These are phyloP conservation scores for Silurus aristotelis DNA, from an alignment of 2,797 vertebrate species.

Conservation along the genomic window DNA sequence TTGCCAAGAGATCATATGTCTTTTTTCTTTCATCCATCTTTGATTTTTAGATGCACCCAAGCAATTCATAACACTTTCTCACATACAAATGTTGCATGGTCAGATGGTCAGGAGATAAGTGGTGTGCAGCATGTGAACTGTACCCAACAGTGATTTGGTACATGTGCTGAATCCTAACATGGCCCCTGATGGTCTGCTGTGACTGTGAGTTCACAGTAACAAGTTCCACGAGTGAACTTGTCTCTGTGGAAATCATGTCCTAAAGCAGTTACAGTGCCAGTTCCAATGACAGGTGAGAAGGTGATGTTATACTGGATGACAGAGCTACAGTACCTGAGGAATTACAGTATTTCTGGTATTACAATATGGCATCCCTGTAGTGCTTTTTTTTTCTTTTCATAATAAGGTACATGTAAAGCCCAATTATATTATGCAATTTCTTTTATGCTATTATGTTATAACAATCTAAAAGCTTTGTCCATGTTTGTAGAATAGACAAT, in stretches of 20 bases:
- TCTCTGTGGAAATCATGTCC: slow-evolving; percentile 54
- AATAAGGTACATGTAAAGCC: not conserved
- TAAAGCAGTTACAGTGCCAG: slow-evolving; percentile 20
- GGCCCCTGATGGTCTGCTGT: not conserved
- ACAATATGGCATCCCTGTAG: slow-evolving; percentile 4
- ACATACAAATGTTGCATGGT: slow-evolving; percentile 1
- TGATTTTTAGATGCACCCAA: slow-evolving; percentile 15
- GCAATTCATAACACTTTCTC: slow-evolving; percentile 4
- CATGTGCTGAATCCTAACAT: slow-evolving; percentile 19
- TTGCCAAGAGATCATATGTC: slow-evolving; percentile 52
- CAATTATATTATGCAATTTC: not conserved
- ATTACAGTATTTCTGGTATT: not conserved
- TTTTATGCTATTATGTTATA: not conserved
- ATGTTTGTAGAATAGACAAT: no score
- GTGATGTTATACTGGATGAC: not conserved
- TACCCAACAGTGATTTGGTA: not conserved
- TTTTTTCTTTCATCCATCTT: slow-evolving; percentile 22
- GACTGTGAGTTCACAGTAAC: slow-evolving; percentile 30
- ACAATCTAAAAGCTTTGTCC: not conserved
- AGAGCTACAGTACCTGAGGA: not conserved
- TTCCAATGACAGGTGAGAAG: slow-evolving; percentile 19
- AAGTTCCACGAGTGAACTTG: slow-evolving; percentile 19
- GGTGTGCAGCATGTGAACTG: not conserved
- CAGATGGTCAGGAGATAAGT: not conserved
- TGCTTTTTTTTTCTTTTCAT: not conserved